Evolutionary conservation across 2,113 vertebrate species (phyloP), one percentile per base, ranked within the genome.

Genomic region (Eretmodus cyanostictus): DNA sequence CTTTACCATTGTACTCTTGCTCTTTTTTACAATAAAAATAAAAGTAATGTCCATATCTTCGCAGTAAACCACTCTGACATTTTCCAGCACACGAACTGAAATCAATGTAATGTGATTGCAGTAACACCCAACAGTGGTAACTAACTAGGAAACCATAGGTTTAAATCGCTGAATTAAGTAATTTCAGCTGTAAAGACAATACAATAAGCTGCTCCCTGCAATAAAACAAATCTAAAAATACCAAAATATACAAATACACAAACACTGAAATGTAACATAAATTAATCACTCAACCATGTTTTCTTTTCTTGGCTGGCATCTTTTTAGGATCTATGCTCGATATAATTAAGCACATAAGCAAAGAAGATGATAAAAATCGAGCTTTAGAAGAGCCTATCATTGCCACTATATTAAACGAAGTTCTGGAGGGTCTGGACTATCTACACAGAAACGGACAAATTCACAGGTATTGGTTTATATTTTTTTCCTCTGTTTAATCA

Each of bases 401-500:
- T 95, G 98, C 99, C 86, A 98, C 98, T 22, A 99, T 99, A 95
- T 97, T 99, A 91, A 99, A 98, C 92, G 99, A 99, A 92, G 98
- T 99, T 92, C 96, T 99, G 59, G 98, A 99, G 92, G 98, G 97
- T 22, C 96, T 99, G 94, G 99, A 99, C 93, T 99, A 99, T 93
- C 97, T 99, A 22, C 99, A 99, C 95, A 98, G 97, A 95, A 98
- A 99, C 14, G 99, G 99, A 78, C 99, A 99, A 94, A 99, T 99
- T 93, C 99, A 99, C 96, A 97, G 99, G 99, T 99, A 97, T 49
- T 49, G 16, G 42, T 31, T 49, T 31, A 36, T 36, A 19, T 63
- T 16, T 11, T 63, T 36, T 63, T 19, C 59, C 29, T 31, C 4
- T 8, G 4, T 31, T 78, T 78, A 78, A 78, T 76, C 71, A 76